Conservation (phyloP, 2,797 vertebrate genomes). For the Geotria australis region DNA sequence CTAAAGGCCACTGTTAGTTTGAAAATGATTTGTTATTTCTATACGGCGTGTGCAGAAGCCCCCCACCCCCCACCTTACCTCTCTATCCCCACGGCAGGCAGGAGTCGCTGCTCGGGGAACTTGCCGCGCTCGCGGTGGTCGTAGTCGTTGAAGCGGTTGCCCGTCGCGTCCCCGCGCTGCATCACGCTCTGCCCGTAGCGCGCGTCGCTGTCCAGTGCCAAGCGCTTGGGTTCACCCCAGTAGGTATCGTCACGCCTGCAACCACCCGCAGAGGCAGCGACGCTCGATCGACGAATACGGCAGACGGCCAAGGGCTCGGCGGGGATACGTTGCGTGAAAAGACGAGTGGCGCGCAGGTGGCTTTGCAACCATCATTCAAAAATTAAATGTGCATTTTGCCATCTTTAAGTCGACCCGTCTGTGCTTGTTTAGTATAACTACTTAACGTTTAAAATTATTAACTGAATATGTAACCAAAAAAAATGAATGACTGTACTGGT, state of each 20-base stretch:
- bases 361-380: background rate
- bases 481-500: no score
- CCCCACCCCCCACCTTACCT: background rate
- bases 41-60: no score
- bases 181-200: conserved; percentile 29
- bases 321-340: background rate
- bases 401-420: no score
- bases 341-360: no score
- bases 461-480: no score
- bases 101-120: conserved; percentile 21
- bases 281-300: no score
- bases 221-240: conserved; percentile 75
- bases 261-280: background rate
- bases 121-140: conserved; percentile 42
- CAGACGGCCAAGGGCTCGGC: no score
- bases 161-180: conserved; percentile 28
- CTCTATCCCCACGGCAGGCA: background rate
- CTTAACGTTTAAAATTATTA: no score
- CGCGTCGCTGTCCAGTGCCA: conserved; percentile 38
- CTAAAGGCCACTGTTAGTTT: no score
- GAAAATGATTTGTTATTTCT: no score
- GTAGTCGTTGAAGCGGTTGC: conserved; percentile 62
- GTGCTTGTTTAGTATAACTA: no score
- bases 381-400: no score
- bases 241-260: conserved; percentile 57